phyloP scores from a whole-genome alignment of 2,113 vertebrate species.

The Oryzias celebensis region DNA sequence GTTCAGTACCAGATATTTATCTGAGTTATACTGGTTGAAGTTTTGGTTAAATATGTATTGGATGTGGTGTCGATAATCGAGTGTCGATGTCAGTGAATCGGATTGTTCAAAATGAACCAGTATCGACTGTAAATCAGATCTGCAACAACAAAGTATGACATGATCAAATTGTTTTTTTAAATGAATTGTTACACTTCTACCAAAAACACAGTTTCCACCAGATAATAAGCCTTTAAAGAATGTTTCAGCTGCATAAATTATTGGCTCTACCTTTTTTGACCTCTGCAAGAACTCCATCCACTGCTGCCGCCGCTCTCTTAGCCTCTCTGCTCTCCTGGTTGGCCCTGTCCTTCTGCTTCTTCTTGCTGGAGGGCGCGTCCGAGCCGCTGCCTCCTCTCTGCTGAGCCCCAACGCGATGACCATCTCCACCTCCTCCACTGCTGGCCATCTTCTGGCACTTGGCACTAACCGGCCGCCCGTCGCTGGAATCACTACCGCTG shows the following conservation, averaged over 20 bases:
- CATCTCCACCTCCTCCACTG: slow-evolving; percentile 49
- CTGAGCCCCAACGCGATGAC: slow-evolving; percentile 54
- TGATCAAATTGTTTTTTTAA: no score
- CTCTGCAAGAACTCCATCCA: slow-evolving; percentile 51
- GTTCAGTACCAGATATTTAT: no score
- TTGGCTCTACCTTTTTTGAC: slow-evolving; percentile 76
- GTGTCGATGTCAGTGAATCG: no score
- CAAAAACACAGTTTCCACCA: no score
- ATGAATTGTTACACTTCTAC: no score
- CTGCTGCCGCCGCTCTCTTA: slow-evolving; percentile 68
- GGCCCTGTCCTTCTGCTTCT: slow-evolving; percentile 94
- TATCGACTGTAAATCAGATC: no score
- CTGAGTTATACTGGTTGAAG: no score
- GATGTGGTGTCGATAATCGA: no score
- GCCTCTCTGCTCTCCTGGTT: slow-evolving; percentile 96
- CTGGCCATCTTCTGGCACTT: slow-evolving; percentile 92
- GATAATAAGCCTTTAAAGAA: neutral
- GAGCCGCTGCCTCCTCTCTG: slow-evolving; percentile 82
- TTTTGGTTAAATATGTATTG: no score
- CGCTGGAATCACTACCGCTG: slow-evolving; percentile 84
- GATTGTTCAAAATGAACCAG: no score
- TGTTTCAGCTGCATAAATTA: neutral
- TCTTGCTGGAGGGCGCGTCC: slow-evolving; percentile 85
- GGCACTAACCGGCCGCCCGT: slow-evolving; percentile 87
- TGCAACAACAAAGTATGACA: no score